These are phyloP conservation scores for Oryzias celebensis DNA, from an alignment of 2,113 vertebrate species.

Conservation along the genomic window DNA sequence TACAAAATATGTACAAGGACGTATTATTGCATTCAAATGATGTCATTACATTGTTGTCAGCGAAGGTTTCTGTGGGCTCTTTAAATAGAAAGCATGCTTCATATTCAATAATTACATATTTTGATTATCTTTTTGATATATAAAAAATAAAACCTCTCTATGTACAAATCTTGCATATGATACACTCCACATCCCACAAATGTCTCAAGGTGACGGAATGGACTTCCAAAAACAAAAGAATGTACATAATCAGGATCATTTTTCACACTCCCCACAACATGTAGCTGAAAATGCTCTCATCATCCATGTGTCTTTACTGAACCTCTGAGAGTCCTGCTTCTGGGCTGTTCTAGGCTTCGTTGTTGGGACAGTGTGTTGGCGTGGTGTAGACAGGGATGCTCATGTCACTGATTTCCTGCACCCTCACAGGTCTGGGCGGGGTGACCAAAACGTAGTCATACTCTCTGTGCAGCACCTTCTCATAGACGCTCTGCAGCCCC, in stretches of 20 bases:
- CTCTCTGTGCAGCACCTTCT: slow-evolving; percentile 92
- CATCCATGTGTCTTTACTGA: slow-evolving; percentile 47
- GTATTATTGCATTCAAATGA: slow-evolving; percentile 73
- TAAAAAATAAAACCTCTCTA: slow-evolving; percentile 78
- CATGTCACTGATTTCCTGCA: slow-evolving; percentile 88
- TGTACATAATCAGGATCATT: slow-evolving; percentile 61
- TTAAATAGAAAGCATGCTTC: slow-evolving; percentile 77
- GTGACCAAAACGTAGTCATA: slow-evolving; percentile 88
- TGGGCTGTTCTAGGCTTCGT: slow-evolving; percentile 54
- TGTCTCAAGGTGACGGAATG: slow-evolving; percentile 57
- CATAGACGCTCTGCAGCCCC: slow-evolving; percentile 94
- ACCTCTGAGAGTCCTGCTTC: slow-evolving; percentile 33
- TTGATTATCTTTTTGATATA: slow-evolving; percentile 54
- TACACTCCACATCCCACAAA: slow-evolving; percentile 68
- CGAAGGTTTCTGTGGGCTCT: slow-evolving; percentile 50
- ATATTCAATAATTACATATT: slow-evolving; percentile 69
- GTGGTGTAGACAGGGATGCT: slow-evolving; percentile 85
- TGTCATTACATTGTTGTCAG: slow-evolving; percentile 63
- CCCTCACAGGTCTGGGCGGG: slow-evolving; percentile 82
- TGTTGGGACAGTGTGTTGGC: slow-evolving; percentile 78
- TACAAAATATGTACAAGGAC: slow-evolving; percentile 67
- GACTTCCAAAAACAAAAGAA: slow-evolving; percentile 52
- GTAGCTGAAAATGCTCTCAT: slow-evolving; percentile 32
- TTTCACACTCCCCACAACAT: slow-evolving; percentile 38
- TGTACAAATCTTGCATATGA: slow-evolving; percentile 80